Evolutionary conservation across 92 coral and sea anemone species (phyloP).

Genomic region (Micromussa lordhowensis): DNA sequence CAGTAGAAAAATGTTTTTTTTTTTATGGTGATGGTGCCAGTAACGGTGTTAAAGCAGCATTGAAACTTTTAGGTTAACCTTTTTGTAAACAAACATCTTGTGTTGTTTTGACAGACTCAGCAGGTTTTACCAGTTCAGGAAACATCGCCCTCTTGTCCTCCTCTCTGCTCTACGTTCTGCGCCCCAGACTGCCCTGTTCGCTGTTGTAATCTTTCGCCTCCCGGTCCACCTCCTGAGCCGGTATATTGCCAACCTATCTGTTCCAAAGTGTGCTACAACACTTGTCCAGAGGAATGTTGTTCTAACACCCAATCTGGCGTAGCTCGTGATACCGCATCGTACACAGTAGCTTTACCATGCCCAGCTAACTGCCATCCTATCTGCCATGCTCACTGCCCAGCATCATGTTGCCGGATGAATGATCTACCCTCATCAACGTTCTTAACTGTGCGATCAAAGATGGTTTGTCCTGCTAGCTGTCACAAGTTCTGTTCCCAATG

Average conservation of each 20-base stretch:
- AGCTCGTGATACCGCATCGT: background rate
- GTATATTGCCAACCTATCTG: conserved; percentile 55
- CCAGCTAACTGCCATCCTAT: background rate
- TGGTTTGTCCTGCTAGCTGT: conserved; percentile 44
- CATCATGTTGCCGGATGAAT: conserved; percentile 18
- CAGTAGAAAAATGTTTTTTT: no score
- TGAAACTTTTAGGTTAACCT: background rate
- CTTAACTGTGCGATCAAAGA: conserved; percentile 31
- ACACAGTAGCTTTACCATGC: conserved; percentile 7
- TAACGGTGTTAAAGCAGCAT: background rate
- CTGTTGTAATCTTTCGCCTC: conserved; percentile 55
- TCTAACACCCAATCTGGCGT: background rate
- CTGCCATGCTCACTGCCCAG: conserved; percentile 30
- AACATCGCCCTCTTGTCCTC: conserved; percentile 48
- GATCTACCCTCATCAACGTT: background rate
- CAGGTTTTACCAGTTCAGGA: background rate
- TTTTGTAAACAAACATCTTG: background rate
- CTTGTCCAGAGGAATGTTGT: conserved; percentile 76
- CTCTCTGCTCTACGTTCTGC: conserved; percentile 58
- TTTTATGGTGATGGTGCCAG: background rate
- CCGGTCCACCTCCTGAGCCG: background rate
- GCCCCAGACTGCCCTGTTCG: conserved; percentile 76
- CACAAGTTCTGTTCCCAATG: conserved; percentile 20
- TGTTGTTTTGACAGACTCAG: background rate
- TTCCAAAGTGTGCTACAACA: conserved; percentile 49